phyloP scores from a whole-genome alignment of 2,113 vertebrate genomes.

The Paratilapia polleni region DNA sequence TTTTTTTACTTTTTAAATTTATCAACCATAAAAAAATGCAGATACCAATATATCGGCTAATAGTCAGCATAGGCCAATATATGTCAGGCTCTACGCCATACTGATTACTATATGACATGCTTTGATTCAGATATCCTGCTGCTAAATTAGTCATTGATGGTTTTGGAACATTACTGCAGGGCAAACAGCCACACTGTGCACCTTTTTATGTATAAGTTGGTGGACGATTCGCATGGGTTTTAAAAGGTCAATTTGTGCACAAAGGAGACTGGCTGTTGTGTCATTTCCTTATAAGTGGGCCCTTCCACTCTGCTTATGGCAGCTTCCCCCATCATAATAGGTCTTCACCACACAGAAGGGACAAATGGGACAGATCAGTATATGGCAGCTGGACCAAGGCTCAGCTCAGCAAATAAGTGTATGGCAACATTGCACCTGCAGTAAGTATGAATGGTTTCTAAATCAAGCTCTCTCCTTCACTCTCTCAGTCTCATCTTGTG shows the following conservation, averaged over 20 bases:
- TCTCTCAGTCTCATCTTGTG: conserved; percentile 16
- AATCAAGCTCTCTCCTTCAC: neutral
- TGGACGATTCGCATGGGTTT: conserved; percentile 27
- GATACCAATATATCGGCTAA: no score
- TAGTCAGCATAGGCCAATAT: no score
- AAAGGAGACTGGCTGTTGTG: conserved; percentile 21
- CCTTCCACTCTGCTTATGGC: conserved; percentile 30
- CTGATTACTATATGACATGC: neutral
- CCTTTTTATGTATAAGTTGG: neutral
- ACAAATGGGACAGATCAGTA: conserved; percentile 7
- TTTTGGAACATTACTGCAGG: neutral
- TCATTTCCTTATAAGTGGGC: conserved; percentile 32
- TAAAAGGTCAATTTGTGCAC: conserved; percentile 30
- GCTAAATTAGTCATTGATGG: neutral
- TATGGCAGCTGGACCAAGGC: conserved; percentile 15
- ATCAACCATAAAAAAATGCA: no score
- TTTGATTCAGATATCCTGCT: neutral
- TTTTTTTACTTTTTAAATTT: no score
- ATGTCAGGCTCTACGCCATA: no score
- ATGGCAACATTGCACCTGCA: conserved; percentile 15
- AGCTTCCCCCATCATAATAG: conserved; percentile 28
- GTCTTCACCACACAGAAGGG: conserved; percentile 22
- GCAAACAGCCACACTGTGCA: neutral
- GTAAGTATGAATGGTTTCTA: conserved; percentile 20
- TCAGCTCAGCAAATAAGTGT: conserved; percentile 21